Conservation (phyloP, 2,888 invertebrate species). For the Timema cristinae region DNA sequence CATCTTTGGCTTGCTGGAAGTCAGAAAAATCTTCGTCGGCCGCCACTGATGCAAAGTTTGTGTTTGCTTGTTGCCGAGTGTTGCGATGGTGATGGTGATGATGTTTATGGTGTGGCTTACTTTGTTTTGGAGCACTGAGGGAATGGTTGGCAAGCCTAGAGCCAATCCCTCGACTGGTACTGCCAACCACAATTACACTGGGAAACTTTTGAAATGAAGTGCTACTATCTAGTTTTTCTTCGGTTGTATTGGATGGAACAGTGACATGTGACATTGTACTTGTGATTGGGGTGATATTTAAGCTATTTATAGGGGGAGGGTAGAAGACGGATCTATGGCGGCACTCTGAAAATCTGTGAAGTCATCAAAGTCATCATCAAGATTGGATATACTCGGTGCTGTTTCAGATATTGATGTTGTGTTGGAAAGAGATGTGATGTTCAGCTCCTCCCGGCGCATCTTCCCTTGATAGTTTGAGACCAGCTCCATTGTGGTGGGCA, state of each 20-base stretch:
- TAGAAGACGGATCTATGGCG: slow-evolving; percentile 9
- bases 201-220: slow-evolving; percentile 29
- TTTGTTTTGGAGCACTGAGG: slow-evolving; percentile 42
- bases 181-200: slow-evolving; percentile 27
- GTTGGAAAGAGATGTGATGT: slow-evolving; percentile 15
- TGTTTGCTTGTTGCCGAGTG: not conserved
- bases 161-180: slow-evolving; percentile 45
- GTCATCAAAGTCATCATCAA: slow-evolving; percentile 41
- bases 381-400: not conserved
- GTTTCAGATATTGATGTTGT: not conserved
- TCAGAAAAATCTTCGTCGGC: slow-evolving; percentile 28
- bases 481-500: slow-evolving; percentile 1
- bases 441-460: slow-evolving; percentile 22
- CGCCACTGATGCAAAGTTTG: not conserved
- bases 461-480: not conserved
- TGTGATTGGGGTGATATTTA: not conserved
- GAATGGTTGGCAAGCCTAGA: slow-evolving; percentile 49
- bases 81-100: slow-evolving; percentile 24
- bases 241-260: not conserved
- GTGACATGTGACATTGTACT: not conserved
- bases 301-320: not conserved
- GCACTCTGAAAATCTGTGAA: slow-evolving; percentile 51
- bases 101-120: slow-evolving; percentile 25
- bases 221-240: slow-evolving; percentile 12
- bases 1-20: slow-evolving; percentile 33